Evolutionary conservation across 2,888 invertebrate species (phyloP).

Genomic region (Cordilura impudica): DNA sequence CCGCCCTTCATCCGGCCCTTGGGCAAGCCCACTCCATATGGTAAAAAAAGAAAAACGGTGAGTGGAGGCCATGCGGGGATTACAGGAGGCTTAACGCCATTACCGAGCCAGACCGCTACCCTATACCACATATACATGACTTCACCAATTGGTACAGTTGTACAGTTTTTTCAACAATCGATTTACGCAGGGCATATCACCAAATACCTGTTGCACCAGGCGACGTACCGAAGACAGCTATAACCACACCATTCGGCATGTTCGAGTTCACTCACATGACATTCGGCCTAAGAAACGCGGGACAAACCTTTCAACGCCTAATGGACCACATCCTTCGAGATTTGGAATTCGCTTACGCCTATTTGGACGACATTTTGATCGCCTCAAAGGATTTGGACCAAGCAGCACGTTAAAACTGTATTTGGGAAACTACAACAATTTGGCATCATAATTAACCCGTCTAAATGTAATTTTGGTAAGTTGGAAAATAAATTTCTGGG

Average conservation of each 20-base stretch:
- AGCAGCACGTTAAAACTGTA: constrained; percentile 57
- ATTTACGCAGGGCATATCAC: constrained; percentile 53
- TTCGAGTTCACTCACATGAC: constrained; percentile 51
- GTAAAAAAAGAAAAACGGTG: no score
- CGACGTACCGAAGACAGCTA: constrained; percentile 55
- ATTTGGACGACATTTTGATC: constrained; percentile 68
- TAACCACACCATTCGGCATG: constrained; percentile 57
- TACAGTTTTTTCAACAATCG: constrained; percentile 54
- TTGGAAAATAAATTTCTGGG: constrained; percentile 54
- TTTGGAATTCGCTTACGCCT: constrained; percentile 58
- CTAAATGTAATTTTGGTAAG: constrained; percentile 57
- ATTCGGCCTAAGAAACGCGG: constrained; percentile 56
- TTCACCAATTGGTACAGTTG: constrained; percentile 29
- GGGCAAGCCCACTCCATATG: constrained; percentile 75
- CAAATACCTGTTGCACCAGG: constrained; percentile 52
- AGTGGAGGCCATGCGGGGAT: no score
- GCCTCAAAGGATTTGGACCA: constrained; percentile 59
- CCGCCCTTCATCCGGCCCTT: constrained; percentile 74
- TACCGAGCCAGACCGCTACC: constrained; percentile 51
- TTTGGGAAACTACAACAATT: constrained; percentile 62
- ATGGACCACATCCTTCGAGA: constrained; percentile 51
- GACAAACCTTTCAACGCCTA: constrained; percentile 52
- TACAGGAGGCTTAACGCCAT: no score
- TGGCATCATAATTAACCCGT: constrained; percentile 63
- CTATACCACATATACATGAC: constrained; percentile 51